Conservation (phyloP, 1,140 invertebrate species). For the Potamilus streckersoni region DNA sequence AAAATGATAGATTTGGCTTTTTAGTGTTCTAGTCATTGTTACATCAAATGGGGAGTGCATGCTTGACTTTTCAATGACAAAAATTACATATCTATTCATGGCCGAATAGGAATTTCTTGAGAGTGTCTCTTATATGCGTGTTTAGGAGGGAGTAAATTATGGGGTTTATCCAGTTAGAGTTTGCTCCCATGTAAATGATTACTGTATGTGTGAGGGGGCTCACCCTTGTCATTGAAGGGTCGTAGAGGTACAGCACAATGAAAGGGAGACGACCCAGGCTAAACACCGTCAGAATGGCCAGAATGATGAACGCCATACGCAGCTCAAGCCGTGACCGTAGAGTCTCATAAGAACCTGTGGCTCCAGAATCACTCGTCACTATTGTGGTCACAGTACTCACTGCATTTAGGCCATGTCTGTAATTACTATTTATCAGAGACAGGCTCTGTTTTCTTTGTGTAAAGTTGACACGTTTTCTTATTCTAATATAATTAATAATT, state of each 20-base stretch:
- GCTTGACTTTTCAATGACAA: no score
- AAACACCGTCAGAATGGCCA: conserved; percentile 19
- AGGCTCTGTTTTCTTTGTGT: conserved; percentile 1
- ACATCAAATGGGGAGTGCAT: no score
- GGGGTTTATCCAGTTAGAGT: conserved; percentile 28
- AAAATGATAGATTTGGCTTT: no score
- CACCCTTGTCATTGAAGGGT: conserved; percentile 27
- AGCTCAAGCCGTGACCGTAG: conserved; percentile 8
- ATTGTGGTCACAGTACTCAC: not conserved
- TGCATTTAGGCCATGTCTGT: not conserved
- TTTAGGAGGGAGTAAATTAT: conserved; percentile 24
- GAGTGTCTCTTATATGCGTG: conserved; percentile 4
- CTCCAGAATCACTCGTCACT: conserved; percentile 3
- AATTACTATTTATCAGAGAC: no score
- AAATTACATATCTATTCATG: no score
- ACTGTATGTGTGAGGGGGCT: conserved; percentile 20
- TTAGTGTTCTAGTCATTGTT: no score
- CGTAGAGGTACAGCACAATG: conserved; percentile 23
- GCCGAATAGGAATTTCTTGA: conserved; percentile 1
- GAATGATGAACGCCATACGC: conserved; percentile 26
- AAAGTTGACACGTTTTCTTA: conserved; percentile 7
- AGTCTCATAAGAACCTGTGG: not conserved
- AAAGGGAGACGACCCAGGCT: conserved; percentile 16
- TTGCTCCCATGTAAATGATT: conserved; percentile 25
- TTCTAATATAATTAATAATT: conserved; percentile 20